Percentiles rank a stretch among this genome's conserved stretches.
These are phyloP conservation scores for Galerucella calmariensis DNA, from an alignment of 2,888 invertebrate species.

Conservation along the genomic window DNA sequence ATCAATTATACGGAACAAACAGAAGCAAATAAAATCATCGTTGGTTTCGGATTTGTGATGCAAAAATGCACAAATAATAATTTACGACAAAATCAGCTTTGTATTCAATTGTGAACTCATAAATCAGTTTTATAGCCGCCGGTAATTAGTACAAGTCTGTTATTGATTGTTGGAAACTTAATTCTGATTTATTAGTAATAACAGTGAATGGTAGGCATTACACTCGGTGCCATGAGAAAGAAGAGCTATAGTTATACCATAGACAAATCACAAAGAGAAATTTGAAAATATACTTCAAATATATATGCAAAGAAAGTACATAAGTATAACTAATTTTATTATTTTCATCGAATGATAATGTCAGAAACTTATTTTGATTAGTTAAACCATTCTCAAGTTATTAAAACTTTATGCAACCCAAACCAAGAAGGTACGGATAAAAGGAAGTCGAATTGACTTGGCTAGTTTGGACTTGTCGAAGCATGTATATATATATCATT, in stretches of 20 bases:
- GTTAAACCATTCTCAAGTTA: too few species aligned
- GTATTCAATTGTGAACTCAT: conserved; percentile 58
- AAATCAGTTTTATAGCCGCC: conserved; percentile 59
- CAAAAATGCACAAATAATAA: conserved; percentile 56
- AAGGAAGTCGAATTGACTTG: too few species aligned
- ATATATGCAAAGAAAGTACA: too few species aligned
- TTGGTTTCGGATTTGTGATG: conserved; percentile 47
- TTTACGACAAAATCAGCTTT: conserved; percentile 56
- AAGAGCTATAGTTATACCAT: not conserved
- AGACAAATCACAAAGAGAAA: too few species aligned
- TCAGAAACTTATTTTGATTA: too few species aligned
- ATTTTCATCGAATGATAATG: too few species aligned
- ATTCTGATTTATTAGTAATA: conserved; percentile 56
- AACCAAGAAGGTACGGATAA: too few species aligned
- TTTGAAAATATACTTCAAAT: too few species aligned
- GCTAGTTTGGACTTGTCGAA: too few species aligned
- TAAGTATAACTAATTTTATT: too few species aligned
- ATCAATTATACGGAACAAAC: conserved; percentile 43
- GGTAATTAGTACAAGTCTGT: conserved; percentile 60
- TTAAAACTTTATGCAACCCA: too few species aligned
- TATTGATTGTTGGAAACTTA: conserved; percentile 61
- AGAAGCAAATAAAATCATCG: conserved; percentile 49
- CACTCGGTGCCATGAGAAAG: not conserved
- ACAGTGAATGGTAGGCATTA: conserved; percentile 24
- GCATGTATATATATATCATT: too few species aligned